These are phyloP conservation scores for Propithecus perrieri DNA, from an alignment of 2,797 vertebrate species.

Conservation along the genomic window DNA sequence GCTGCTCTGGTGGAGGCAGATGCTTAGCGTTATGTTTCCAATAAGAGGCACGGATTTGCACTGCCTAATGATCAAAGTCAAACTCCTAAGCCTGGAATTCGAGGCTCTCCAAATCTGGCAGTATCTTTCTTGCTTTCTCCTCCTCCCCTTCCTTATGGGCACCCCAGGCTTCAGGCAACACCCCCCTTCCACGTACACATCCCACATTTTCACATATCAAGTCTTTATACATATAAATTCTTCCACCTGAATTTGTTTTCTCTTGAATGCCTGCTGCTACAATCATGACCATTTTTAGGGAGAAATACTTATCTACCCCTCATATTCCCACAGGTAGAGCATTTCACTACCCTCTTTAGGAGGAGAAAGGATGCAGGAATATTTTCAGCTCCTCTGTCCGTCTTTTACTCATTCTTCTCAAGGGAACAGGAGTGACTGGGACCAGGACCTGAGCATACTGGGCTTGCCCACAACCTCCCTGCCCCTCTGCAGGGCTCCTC, in stretches of 20 bases:
- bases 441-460: not conserved
- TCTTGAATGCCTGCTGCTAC: not conserved
- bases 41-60: conserved; percentile 57
- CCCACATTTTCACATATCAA: not conserved
- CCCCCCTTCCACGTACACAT: not conserved
- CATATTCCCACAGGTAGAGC: not conserved
- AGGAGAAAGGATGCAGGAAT: not conserved
- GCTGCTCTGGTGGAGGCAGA: not conserved
- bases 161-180: not conserved
- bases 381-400: not conserved
- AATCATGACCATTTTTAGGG: not conserved
- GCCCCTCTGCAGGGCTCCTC: not conserved
- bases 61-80: conserved; percentile 56
- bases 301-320: not conserved
- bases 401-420: not conserved
- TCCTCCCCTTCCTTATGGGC: not conserved
- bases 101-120: conserved; percentile 27
- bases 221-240: not conserved
- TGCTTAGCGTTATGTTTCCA: conserved; percentile 46
- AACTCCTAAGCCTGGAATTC: conserved; percentile 51
- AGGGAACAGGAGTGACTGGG: not conserved
- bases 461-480: fast-evolving
- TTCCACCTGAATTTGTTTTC: not conserved
- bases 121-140: not conserved
- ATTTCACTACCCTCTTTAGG: not conserved